Base-by-base conservation (phyloP, 2,113 vertebrate species). In the Phasianus colchicus region DNA sequence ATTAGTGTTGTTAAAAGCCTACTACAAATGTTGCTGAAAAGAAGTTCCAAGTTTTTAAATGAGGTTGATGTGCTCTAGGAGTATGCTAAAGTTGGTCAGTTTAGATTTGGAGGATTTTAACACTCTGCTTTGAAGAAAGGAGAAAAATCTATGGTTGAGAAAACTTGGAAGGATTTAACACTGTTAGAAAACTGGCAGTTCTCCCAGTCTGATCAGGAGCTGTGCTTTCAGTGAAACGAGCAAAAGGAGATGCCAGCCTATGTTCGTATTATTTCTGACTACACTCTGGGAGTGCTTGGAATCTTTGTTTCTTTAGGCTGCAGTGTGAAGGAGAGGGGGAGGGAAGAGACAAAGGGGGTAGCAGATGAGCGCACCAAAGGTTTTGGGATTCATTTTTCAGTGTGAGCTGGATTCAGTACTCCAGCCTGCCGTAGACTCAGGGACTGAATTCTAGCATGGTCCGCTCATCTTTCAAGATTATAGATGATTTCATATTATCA, bases 101-200 rank as follows among this genome's bases (percentile, higher is more conserved):
- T 92, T 79, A 57, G 45, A 93, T 95, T 91, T 86, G 60, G 43
- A 81, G 83, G 82, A 79, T 94, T 97, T 97, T 83, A 94, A 72
- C 15, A 50, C n/a, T 65, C 60, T 75, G 43, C 52, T 96, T 94
- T 81, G 69, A 66, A 91, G 48, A 88, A 82, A 17, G 7, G 18
- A 34, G 3, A 11, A 34, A 69, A 75, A 67, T 69, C 32, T 1
- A 2, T 19, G 20, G 11, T 8, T 92, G 72, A 67, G 50, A 86
- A 96, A 91, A 70, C 13, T 82, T 89, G 71, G 63, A 77, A 66
- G 81, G 78, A 65, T 95, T 95, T 91, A 90, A 74, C 40, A 48
- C 38, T 55, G 40, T 87, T 83, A 93, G 65, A 38, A 86, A 91
- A 9, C 50, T 96, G 73, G 65, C 32, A 0, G 30, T 12, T 47